These are phyloP conservation scores for Cyprinella venusta DNA, from an alignment of 2,797 vertebrate species.

Conservation along the genomic window DNA sequence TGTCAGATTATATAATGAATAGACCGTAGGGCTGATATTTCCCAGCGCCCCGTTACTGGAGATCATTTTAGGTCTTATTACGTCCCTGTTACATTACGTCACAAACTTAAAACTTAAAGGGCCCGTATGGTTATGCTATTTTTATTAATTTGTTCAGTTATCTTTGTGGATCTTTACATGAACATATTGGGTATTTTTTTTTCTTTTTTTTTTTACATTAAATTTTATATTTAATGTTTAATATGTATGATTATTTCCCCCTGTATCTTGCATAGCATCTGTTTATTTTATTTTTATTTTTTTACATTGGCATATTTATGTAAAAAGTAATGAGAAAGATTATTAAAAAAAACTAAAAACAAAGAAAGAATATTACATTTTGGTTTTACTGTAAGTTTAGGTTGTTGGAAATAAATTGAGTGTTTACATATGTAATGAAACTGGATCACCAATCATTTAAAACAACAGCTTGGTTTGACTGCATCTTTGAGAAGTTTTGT, in stretches of 20 bases:
- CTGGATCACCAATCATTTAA: not conserved
- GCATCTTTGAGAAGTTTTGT: not conserved
- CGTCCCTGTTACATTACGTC: constrained; percentile 46
- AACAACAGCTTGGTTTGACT: not conserved
- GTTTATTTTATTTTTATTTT: not conserved
- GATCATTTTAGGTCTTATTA: not conserved
- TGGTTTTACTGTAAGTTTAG: not conserved
- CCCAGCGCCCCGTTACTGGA: constrained; percentile 7
- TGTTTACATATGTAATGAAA: not conserved
- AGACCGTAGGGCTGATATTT: not conserved
- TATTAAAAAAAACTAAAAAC: not conserved
- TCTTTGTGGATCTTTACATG: not conserved
- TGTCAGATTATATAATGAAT: not conserved
- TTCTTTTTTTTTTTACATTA: not conserved
- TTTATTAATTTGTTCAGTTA: not conserved
- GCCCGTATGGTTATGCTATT: not conserved
- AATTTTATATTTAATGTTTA: constrained; percentile 17
- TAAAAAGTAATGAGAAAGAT: not conserved
- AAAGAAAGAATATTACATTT: not conserved
- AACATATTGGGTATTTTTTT: no score
- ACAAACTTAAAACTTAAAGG: not conserved
- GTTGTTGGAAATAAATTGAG: not conserved
- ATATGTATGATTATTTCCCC: not conserved
- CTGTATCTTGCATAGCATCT: not conserved
- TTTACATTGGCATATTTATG: not conserved